Percentiles rank a stretch among this genome's conserved stretches.
Evolutionary conservation across 2,113 vertebrate species (phyloP).

Genomic region (Lepus americanus): DNA sequence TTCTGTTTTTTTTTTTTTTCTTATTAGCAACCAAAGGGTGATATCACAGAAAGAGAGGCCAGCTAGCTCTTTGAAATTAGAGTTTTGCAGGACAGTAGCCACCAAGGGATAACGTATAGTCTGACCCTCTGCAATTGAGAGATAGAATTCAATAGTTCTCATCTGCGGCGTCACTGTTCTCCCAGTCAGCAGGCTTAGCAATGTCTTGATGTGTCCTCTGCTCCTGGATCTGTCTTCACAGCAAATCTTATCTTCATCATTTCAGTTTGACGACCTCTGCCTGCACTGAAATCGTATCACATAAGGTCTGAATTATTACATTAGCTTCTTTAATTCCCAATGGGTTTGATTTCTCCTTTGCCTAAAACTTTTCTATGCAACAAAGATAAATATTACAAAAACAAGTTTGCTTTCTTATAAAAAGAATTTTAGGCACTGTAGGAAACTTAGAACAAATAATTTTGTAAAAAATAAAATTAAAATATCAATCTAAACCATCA

Average conservation of each 20-base stretch:
- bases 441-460: slow-evolving; percentile 30
- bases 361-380: slow-evolving; percentile 20
- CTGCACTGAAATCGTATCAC: background rate
- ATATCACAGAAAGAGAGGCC: background rate
- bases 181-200: background rate
- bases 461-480: no score
- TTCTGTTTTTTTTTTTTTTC: background rate
- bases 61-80: background rate
- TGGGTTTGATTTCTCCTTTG: slow-evolving; percentile 11
- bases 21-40: background rate
- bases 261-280: background rate
- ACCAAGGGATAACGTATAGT: background rate
- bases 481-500: slow-evolving; percentile 7
- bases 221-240: background rate
- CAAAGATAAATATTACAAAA: slow-evolving; percentile 34
- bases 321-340: background rate
- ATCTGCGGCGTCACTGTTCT: background rate
- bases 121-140: background rate
- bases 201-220: background rate
- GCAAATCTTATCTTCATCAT: background rate
- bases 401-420: background rate
- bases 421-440: background rate
- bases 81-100: background rate
- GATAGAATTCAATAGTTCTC: background rate
- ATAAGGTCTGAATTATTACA: slow-evolving; percentile 18